Evolutionary conservation across 2,888 invertebrate species (phyloP).

Genomic region (Melitaea athalia): DNA sequence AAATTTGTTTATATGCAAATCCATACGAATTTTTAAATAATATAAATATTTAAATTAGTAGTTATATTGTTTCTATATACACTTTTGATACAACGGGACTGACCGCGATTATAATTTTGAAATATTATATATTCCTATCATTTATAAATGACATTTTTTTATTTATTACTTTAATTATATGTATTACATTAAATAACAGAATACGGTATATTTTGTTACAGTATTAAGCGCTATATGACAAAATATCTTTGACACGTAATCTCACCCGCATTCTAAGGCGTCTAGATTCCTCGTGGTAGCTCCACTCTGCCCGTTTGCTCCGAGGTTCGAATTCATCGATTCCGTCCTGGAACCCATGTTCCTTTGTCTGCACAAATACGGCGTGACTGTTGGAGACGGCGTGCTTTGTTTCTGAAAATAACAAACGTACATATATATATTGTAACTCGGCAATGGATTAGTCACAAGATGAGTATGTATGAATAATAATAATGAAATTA

Average conservation of each 20-base stretch:
- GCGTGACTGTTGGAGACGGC: constrained; percentile 90
- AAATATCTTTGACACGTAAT: neutral
- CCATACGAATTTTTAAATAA: too few species aligned
- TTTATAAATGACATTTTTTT: too few species aligned
- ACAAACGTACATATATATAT: neutral
- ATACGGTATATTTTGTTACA: too few species aligned
- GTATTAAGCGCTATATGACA: too few species aligned
- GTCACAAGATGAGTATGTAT: neutral
- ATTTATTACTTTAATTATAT: too few species aligned
- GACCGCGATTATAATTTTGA: too few species aligned
- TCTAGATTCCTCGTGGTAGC: constrained; percentile 65
- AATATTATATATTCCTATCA: too few species aligned
- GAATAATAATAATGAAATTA: neutral
- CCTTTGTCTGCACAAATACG: constrained; percentile 91
- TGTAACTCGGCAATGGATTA: neutral
- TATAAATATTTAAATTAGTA: too few species aligned
- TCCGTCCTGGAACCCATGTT: constrained; percentile 84
- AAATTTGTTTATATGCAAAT: too few species aligned
- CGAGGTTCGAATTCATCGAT: constrained; percentile 64
- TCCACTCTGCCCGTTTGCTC: constrained; percentile 48
- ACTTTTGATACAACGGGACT: too few species aligned
- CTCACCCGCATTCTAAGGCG: constrained; percentile 75
- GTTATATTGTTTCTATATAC: too few species aligned
- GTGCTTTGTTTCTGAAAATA: constrained; percentile 74
- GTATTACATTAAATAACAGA: too few species aligned